Percentiles rank a stretch among this genome's conserved stretches.
phyloP scores from a whole-genome alignment of 2,113 vertebrate species.

The Macaca nemestrina region DNA sequence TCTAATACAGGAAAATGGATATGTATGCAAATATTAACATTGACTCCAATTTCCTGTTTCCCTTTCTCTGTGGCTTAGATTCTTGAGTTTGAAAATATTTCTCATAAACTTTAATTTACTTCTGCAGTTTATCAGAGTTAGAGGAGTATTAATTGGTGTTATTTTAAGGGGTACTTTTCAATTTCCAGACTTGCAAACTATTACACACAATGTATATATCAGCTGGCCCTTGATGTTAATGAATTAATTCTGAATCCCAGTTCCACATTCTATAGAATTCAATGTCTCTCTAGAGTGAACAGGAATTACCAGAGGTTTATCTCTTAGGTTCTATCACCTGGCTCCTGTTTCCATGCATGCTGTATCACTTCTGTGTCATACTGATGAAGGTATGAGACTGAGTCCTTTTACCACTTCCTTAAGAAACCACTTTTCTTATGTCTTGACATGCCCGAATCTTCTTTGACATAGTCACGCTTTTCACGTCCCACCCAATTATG shows the following conservation, averaged over 20 bases:
- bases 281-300: not conserved
- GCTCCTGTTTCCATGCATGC: not conserved
- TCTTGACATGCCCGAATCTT: not conserved
- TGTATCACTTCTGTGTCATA: not conserved
- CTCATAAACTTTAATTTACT: not conserved
- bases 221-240: not conserved
- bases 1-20: not conserved
- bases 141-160: not conserved
- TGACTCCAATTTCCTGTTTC: not conserved
- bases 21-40: not conserved
- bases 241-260: not conserved
- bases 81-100: not conserved
- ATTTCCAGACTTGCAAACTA: not conserved
- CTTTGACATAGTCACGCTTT: not conserved
- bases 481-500: not conserved
- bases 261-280: not conserved
- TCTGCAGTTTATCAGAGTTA: not conserved
- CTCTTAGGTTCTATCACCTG: not conserved
- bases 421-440: not conserved
- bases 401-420: not conserved
- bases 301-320: not conserved
- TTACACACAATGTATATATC: not conserved
- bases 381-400: not conserved
- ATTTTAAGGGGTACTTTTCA: not conserved
- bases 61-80: not conserved